Evolutionary conservation across 2,113 vertebrate species (phyloP), one percentile per base, ranked within the genome.

Genomic region (Gorsachius goisagi): DNA sequence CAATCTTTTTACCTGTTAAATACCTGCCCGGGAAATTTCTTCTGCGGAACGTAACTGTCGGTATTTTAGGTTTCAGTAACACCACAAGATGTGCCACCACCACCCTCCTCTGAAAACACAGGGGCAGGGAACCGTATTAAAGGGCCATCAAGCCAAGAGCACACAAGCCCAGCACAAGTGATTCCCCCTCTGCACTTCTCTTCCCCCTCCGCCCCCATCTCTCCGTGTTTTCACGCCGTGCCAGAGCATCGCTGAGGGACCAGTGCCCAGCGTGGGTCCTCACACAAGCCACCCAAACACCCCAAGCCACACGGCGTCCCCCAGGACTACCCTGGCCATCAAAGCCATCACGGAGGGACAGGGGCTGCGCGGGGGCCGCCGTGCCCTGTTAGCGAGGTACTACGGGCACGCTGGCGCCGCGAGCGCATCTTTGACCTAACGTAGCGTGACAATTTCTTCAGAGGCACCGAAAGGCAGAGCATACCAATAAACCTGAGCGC

Each of bases 391-490:
- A 74, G 96, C 93, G n/a, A 79, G 73, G 47, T 4, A 13, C 86
- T 14, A 28, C 0, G 64, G 90, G 56, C 74, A 74, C 35, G 41
- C 77, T 88, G 77, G 15, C 6, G 44, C 88, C 37, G 55, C 27
- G 39, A 93, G 77, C 49, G 0, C 85, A 76, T 89, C 93, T 84
- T 56, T 87, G 91, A 95, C 95, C 85, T 87, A 92, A 89, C 91
- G 15, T 3, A 45, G 94, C 95, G 50, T 53, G 93, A 89, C 95
- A 82, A 89, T 95, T 93, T 30, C 79, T 77, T 66, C 88, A 52
- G 90, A 94, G 90, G 21, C 93, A 37, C 88, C 52, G 92, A 90
- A 95, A 88, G 5, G 71, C 79, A 79, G 63, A 67, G 93, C 90
- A 91, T 92, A 83, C 88, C 90, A 93, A 94, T 85, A 93, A 88